Evolutionary conservation across 2,888 invertebrate species (phyloP), one percentile per base, ranked within the genome.

Genomic region (Hyalella azteca): DNA sequence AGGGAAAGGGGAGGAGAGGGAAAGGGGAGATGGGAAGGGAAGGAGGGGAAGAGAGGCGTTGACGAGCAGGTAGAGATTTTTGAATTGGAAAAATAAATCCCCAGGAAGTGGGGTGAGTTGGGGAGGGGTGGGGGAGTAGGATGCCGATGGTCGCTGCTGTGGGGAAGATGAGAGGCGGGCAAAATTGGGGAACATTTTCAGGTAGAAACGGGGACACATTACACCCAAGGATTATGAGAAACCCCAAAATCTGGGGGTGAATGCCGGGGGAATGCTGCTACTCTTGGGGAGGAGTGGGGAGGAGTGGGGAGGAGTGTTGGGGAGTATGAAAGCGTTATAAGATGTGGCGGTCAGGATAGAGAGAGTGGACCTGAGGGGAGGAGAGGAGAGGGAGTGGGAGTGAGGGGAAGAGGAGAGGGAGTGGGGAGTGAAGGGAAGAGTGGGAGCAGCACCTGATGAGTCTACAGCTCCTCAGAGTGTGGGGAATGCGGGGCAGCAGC

Each of bases 391-490:
- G n/a, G 49, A 41, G 77, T 5, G 77, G 45, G 49, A 7, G 77
- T 11, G 77, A 32, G 45, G 50, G 36, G 29, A 49, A 45, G 77
- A 13, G 54, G 49, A 32, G 26, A 9, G 36, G n/a, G 7, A 32
- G 9, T 9, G 60, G 19, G 60, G 80, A 60, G 80, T 36, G 73
- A 54, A 78, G 48, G 78, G 41, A 50, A 75, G 75, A 75, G 79
- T 54, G 60, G 22, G 59, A 40, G 79, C 60, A 77, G 60, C n/a
- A n/a, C n/a, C n/a, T n/a, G n/a, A n/a, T n/a, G n/a, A n/a, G n/a
- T n/a, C n/a, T n/a, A n/a, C n/a, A n/a, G n/a, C n/a, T n/a, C n/a
- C n/a, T n/a, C n/a, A n/a, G n/a, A n/a, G n/a, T n/a, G n/a, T n/a
- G n/a, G n/a, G n/a, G n/a, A n/a, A n/a, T n/a, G n/a, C n/a, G n/a